These are phyloP conservation scores for Zygothrica quintamaculata DNA, from an alignment of 2,888 invertebrate genomes.

Conservation along the genomic window DNA sequence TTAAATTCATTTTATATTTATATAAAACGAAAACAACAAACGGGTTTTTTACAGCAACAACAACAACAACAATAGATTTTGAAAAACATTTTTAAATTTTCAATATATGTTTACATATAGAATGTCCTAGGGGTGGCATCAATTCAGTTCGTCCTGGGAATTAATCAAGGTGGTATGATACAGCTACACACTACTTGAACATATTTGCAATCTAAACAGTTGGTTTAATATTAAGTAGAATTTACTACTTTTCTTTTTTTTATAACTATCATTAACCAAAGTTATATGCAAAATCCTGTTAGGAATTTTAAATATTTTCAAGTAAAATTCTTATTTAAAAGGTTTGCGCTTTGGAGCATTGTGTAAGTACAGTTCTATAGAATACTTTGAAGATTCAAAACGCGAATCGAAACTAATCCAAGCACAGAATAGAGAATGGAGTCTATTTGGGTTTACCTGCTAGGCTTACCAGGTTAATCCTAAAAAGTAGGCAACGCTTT, in stretches of 20 bases:
- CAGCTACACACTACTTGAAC: too few relatives aligned
- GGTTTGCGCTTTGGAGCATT: too few relatives aligned
- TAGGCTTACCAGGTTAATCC: conserved; percentile 41
- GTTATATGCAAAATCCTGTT: too few relatives aligned
- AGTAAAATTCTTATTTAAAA: too few relatives aligned
- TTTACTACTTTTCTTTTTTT: too few relatives aligned
- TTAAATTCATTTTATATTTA: conserved; percentile 64
- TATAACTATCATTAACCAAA: too few relatives aligned
- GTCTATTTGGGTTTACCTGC: conserved; percentile 20
- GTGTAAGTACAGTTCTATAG: too few relatives aligned
- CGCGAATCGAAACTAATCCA: conserved; percentile 27
- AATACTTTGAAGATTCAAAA: too few relatives aligned
- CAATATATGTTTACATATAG: conserved; percentile 48
- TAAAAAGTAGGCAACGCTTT: conserved; percentile 56
- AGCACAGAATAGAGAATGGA: conserved; percentile 15
- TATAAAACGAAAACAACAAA: conserved; percentile 44
- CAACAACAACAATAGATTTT: conserved; percentile 20
- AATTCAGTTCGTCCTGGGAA: conserved; percentile 26
- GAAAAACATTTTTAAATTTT: conserved; percentile 46
- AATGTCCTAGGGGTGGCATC: conserved; percentile 19
- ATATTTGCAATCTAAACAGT: too few relatives aligned
- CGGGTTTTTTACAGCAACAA: conserved; percentile 33
- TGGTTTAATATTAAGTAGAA: too few relatives aligned
- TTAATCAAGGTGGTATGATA: background rate
- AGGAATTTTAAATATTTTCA: too few relatives aligned